Evolutionary conservation across 2,888 invertebrate genomes (phyloP), one percentile per base, ranked within the genome.

Genomic region (Pasiphila rectangulata): DNA sequence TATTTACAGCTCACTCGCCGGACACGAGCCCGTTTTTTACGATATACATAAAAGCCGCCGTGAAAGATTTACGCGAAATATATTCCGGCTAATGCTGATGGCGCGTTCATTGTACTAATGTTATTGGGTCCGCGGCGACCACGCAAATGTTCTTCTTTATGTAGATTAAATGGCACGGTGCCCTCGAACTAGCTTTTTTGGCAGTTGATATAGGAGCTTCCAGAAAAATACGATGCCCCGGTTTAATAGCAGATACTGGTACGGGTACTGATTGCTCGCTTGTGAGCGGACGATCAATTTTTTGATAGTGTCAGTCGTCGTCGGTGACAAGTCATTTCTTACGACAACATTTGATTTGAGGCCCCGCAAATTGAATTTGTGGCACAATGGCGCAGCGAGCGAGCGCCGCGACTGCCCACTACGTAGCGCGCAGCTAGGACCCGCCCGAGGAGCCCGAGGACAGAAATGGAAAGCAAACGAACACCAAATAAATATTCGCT

Each of bases 11-110:
- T 72, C 75, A 71, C 77, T 75, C 75, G 70, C 59, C 69, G 82
- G 83, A 82, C 85, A 81, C 83, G 79, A 72, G 74, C 62, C 66
- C 79, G 80, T 83, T 86, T 86, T 87, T 87, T 86, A 87, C 83
- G 86, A 85, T 84, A 86, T 74, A 84, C 87, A 85, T 87, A 84
- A 87, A 86, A 83, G 78, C 80, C 75, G 77, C 80, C 83, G 83
- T 77, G 81, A 76, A 84, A 84, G 86, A 86, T 87, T 86, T 87
- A 87, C 82, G 82, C 74, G 67, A 79, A 83, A 86, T 85, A 81
- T 86, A 86, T 86, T 83, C 86, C 65, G 74, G 65, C 83, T 85
- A 85, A 86, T 85, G 83, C 80, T 80, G 87, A 86, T 83, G 65
- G 56, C 60, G 63, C 61, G 62, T 64, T 67, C 74, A 69, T 72